A percentile compares a stretch with the other conserved stretches of the same genome.
Evolutionary conservation across 2,113 vertebrate species (phyloP).

Genomic region (Xyliphius kryptos): DNA sequence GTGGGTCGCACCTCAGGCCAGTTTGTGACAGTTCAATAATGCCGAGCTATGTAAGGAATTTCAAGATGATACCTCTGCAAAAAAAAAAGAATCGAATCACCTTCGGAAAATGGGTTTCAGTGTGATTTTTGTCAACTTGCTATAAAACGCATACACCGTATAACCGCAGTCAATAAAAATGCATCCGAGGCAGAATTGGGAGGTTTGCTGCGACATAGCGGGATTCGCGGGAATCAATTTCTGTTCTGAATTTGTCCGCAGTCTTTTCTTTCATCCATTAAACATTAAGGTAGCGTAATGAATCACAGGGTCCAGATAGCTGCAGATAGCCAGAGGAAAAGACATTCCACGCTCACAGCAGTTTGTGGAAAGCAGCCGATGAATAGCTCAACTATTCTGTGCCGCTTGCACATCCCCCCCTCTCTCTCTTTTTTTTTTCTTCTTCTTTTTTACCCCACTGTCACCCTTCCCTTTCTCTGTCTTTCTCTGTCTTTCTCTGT

Average conservation of each 20-base stretch:
- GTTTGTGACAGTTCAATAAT: conserved; percentile 71
- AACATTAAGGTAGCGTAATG: conserved; percentile 37
- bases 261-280: conserved; percentile 31
- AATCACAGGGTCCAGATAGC: conserved; percentile 52
- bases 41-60: conserved; percentile 70
- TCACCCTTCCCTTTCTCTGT: conserved; percentile 35
- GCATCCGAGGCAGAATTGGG: too few relatives aligned
- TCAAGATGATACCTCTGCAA: conserved; percentile 57
- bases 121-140: too few relatives aligned
- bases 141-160: too few relatives aligned
- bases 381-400: conserved; percentile 59
- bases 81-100: too few relatives aligned
- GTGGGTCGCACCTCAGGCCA: conserved; percentile 57
- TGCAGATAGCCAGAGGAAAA: conserved; percentile 63
- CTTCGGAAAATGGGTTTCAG: too few relatives aligned
- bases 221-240: neutral
- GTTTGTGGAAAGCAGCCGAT: conserved; percentile 64
- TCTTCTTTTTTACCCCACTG: too few relatives aligned
- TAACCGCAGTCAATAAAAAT: too few relatives aligned
- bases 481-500: too few relatives aligned
- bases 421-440: too few relatives aligned
- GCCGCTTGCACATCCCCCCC: conserved; percentile 45
- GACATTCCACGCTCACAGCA: conserved; percentile 66
- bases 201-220: too few relatives aligned
- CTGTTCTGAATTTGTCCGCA: conserved; percentile 1